Percentiles rank a stretch among this genome's conserved stretches.
Evolutionary conservation across 2,113 vertebrate genomes (phyloP).

Genomic region (Willisornis vidua): DNA sequence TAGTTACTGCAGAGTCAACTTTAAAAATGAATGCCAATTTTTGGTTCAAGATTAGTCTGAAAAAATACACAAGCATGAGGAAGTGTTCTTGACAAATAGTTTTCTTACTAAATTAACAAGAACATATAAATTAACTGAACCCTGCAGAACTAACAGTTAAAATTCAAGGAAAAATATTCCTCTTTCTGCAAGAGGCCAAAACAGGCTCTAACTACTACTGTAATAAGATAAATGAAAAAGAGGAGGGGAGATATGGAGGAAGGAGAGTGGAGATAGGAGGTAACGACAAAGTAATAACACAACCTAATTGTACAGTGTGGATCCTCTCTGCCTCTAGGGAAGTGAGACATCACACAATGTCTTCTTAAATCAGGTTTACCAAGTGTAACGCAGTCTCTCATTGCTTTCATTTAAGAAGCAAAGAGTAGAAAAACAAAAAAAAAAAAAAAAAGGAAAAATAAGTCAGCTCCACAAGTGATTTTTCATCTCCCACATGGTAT

Average conservation of each 20-base stretch:
- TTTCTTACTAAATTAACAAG: not conserved
- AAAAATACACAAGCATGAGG: not conserved
- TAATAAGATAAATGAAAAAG: not conserved
- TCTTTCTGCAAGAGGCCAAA: not conserved
- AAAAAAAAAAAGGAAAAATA: not conserved
- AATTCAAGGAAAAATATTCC: not conserved
- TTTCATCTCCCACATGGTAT: not conserved
- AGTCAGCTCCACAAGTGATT: not conserved
- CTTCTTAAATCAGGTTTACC: not conserved
- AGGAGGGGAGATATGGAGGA: not conserved
- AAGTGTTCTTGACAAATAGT: not conserved
- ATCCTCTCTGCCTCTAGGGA: not conserved
- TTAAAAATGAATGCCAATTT: not conserved
- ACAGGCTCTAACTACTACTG: not conserved
- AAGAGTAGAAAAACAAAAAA: not conserved
- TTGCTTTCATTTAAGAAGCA: not conserved
- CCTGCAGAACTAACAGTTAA: not conserved
- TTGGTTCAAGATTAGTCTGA: not conserved
- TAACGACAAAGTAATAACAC: not conserved
- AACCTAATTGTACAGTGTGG: not conserved
- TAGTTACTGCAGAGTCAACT: not conserved
- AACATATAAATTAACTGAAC: not conserved
- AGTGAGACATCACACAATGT: not conserved
- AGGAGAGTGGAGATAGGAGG: not conserved
- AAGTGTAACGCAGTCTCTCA: not conserved